Base-by-base conservation (phyloP, 2,113 vertebrate genomes). In the Petaurus breviceps region DNA sequence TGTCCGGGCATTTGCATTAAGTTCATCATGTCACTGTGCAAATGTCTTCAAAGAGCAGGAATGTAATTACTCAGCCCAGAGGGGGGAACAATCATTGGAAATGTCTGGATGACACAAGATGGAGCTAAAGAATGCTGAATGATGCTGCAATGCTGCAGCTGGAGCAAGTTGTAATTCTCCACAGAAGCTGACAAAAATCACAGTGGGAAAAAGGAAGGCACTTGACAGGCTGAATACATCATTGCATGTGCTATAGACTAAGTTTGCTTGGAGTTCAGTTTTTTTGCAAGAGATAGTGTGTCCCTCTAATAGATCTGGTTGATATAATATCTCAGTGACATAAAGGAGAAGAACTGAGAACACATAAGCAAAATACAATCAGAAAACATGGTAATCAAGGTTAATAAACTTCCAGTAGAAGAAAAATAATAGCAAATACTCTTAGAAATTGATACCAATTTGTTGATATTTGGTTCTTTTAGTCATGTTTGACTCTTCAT, bases 121-220 rank as follows among this genome's bases (percentile, higher is more conserved):
- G 98, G 97, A 97, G 97, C 97, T 98, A 8, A 96, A 95, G 97
- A 98, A 98, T 97, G 95, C 91, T 90, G 95, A 96, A 98, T 97
- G 0, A 1, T 9, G 31, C 61, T 96, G 11, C 19, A 7, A 16
- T 50, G 92, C 22, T 37, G 4, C 3, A 1, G 43, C 1, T 51
- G 91, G 24, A 47, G n/a, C 55, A 84, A 93, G 22, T 0, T 22
- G 24, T 8, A 10, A 54, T 25, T 94, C 51, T 84, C 49, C 24
- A 11, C 26, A 51, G 19, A 90, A 90, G n/a, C 90, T 51, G 49
- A 51, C 46, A 90, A 84, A 49, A 90, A 90, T 90, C 90, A 28
- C 90, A 25, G 25, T 47, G 57, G 22, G 24, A 89, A 89, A 96
- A 84, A 4, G 5, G 28, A 95, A 95, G 43, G 51, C 9, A 2